These are phyloP conservation scores for Psilanteris sp. DNA, from an alignment of 1,140 invertebrate species.

Conservation along the genomic window DNA sequence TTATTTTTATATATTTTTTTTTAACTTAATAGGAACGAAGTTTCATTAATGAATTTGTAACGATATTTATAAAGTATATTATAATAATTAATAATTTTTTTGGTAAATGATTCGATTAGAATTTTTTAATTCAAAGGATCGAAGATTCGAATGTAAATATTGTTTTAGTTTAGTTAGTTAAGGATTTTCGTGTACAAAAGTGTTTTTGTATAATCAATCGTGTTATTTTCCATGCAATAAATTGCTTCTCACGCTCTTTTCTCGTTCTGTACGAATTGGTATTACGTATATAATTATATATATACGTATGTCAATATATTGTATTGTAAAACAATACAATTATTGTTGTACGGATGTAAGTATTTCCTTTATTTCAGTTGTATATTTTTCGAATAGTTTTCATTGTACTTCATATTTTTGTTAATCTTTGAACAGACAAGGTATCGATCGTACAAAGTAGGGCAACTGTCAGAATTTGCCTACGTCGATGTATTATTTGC, in stretches of 20 bases:
- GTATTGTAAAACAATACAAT: too few species aligned
- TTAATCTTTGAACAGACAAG: constrained; percentile 44
- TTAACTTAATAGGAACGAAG: too few species aligned
- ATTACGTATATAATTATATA: constrained; percentile 29
- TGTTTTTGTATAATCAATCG: constrained; percentile 7
- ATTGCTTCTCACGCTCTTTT: constrained; percentile 2
- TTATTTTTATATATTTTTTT: neutral
- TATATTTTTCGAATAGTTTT: constrained; percentile 30
- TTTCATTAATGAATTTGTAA: neutral
- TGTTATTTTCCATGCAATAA: too few species aligned
- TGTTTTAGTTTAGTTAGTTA: neutral
- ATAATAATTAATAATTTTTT: too few species aligned
- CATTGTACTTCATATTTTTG: constrained; percentile 8
- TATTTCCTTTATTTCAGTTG: constrained; percentile 25
- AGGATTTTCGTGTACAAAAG: constrained; percentile 4
- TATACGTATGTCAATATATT: too few species aligned
- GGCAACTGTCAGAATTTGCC: constrained; percentile 27
- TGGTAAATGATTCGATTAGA: too few species aligned
- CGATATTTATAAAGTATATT: neutral
- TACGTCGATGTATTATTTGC: constrained; percentile 23
- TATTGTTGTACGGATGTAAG: constrained; percentile 32
- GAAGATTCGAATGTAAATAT: constrained; percentile 12
- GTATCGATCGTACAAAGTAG: constrained; percentile 56
- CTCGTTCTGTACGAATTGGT: constrained; percentile 19
- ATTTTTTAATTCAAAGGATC: too few species aligned